These are phyloP conservation scores for Linnaemya vulpina DNA, from an alignment of 2,888 invertebrate species.

Conservation along the genomic window DNA sequence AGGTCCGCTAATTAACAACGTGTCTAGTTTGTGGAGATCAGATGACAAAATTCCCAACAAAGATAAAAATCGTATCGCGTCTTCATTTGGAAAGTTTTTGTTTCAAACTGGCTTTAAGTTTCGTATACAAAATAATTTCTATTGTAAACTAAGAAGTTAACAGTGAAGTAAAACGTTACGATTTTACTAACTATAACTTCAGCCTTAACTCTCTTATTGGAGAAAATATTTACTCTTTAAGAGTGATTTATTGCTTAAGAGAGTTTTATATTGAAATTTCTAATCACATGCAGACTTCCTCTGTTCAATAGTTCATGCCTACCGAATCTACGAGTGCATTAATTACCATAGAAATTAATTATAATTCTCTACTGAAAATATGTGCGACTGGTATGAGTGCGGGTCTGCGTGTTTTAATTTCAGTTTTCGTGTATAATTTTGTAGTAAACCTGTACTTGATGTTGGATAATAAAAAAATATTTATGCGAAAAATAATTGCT, in stretches of 20 bases:
- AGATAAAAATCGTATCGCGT: too few species aligned
- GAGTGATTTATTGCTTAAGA: neutral
- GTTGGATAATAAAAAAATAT: constrained; percentile 49
- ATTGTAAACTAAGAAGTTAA: too few species aligned
- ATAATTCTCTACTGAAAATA: constrained; percentile 50
- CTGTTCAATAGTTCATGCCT: neutral
- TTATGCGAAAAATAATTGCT: constrained; percentile 55
- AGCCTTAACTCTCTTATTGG: neutral
- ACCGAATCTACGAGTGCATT: constrained; percentile 56
- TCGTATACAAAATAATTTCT: too few species aligned
- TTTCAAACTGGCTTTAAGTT: too few species aligned
- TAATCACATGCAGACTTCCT: constrained; percentile 6
- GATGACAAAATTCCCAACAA: too few species aligned
- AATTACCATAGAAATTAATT: constrained; percentile 60
- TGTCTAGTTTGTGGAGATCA: too few species aligned
- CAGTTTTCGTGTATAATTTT: constrained; percentile 25
- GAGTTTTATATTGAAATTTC: neutral
- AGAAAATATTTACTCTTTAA: neutral
- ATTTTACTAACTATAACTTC: too few species aligned
- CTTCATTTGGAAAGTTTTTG: too few species aligned
- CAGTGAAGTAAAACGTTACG: too few species aligned
- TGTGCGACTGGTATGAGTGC: neutral
- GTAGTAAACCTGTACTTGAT: constrained; percentile 45
- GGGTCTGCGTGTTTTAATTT: constrained; percentile 21
- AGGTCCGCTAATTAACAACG: too few species aligned